Conservation (phyloP, 2,113 vertebrate species). For the Ptyas mucosa region DNA sequence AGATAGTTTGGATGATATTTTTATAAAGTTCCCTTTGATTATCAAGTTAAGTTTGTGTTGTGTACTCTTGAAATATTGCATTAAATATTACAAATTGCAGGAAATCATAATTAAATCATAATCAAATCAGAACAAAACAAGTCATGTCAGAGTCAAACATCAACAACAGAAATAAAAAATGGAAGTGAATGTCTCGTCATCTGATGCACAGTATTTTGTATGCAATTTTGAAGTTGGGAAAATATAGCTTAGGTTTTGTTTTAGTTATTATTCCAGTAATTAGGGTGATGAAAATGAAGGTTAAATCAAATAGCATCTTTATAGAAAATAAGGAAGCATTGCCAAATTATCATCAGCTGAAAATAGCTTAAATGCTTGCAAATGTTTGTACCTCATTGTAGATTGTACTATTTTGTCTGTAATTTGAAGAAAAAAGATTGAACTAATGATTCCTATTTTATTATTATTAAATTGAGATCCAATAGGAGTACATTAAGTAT, state of each 20-base stretch:
- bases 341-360: constrained; percentile 51
- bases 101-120: constrained; percentile 24
- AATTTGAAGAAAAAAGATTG: constrained; percentile 34
- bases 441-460: constrained; percentile 4
- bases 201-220: constrained; percentile 45
- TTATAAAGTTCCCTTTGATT: background rate
- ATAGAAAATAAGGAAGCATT: constrained; percentile 50
- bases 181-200: constrained; percentile 48
- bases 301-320: constrained; percentile 45
- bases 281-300: constrained; percentile 57
- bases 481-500: background rate
- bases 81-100: constrained; percentile 43
- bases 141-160: constrained; percentile 52
- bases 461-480: constrained; percentile 9
- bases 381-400: constrained; percentile 30
- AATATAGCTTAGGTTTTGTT: background rate
- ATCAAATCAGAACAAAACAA: constrained; percentile 41
- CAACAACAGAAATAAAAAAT: constrained; percentile 33
- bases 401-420: constrained; percentile 32
- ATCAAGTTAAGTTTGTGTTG: constrained; percentile 32
- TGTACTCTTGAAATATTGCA: constrained; percentile 37
- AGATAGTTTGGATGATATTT: background rate
- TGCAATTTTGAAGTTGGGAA: constrained; percentile 42
- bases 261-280: constrained; percentile 55
- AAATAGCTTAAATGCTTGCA: constrained; percentile 34